Evolutionary conservation across 2,888 invertebrate genomes (phyloP), one percentile per base, ranked within the genome.

Genomic region (Scrobipalpa costella): DNA sequence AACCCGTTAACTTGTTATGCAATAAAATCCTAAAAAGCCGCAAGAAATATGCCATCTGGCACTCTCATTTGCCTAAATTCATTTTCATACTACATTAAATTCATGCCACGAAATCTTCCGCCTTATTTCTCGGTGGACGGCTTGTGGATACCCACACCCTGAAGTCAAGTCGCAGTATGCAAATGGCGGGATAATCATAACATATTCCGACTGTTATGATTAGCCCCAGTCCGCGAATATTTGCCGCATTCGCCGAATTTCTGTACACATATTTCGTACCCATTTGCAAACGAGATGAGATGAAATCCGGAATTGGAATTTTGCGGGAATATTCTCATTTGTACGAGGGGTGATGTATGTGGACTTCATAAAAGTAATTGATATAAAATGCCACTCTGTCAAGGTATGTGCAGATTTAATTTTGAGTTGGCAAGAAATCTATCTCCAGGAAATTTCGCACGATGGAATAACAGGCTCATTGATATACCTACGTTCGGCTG

Each of bases 131-230:
- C 50, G 21, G 21, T 52, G 50, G 21, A 52, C 50, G 13, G 50
- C 50, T 21, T 27, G 13, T 60, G 49, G 50, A 11, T 11, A 21
- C 50, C 50, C 21, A 52, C 9, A 17, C 49, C 44, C n/a, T 7
- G 19, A 49, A 49, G 17, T 7, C 49, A 49, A 49, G 17, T 17
- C 50, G 9, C 21, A 55, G 44, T 65, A 68, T 68, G 68, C 68
- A 68, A 68, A 68, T 68, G 59, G 38, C 36, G 15, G 64, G 65
- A 66, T 68, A 68, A 66, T 64, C 66, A 65, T 68, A 68, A 66
- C 66, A 66, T 64, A 68, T 65, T 63, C 66, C 55, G 60, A 40
- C 58, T 52, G 58, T 63, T 63, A 61, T 66, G 61, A 64, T 64
- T 64, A 52, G 52, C 52, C n/a, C 33, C 2, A 52, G 33, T 52